These are phyloP conservation scores for Pyxicephalus adspersus DNA, from an alignment of 2,113 vertebrate species.

Conservation along the genomic window DNA sequence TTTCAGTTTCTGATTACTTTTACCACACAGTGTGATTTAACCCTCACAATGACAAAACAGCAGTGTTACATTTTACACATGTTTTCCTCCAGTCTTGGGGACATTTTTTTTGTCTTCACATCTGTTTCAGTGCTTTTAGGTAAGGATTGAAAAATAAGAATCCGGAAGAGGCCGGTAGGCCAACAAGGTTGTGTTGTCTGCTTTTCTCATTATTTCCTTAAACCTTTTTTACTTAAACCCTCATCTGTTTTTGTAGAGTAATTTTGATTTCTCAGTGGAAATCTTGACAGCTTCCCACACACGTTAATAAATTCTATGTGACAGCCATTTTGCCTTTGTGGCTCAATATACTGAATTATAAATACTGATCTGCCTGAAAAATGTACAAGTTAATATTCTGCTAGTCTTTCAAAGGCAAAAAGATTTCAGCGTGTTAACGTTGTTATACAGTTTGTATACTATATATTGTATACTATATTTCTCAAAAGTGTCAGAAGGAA, in stretches of 20 bases:
- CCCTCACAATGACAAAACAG: neutral
- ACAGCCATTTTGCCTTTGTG: no score
- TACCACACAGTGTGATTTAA: conserved; percentile 1
- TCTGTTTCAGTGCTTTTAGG: conserved; percentile 33
- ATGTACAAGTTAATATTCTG: no score
- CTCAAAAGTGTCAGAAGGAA: no score
- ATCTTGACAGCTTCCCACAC: conserved; percentile 9
- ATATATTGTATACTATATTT: no score
- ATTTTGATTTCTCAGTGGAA: conserved; percentile 10
- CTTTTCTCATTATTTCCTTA: conserved; percentile 12
- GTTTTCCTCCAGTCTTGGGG: neutral
- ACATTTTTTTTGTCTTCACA: conserved; percentile 5
- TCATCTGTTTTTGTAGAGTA: neutral
- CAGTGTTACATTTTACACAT: no score
- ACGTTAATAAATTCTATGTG: no score
- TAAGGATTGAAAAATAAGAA: conserved; percentile 5
- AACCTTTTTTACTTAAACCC: conserved; percentile 5
- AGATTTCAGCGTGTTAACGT: no score
- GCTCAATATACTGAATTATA: no score
- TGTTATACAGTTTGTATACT: no score
- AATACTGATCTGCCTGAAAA: no score
- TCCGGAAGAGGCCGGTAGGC: neutral
- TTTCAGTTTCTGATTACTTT: neutral
- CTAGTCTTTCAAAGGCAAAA: no score
- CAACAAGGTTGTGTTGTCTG: neutral